phyloP scores from a whole-genome alignment of 2,113 vertebrate species.

The Sander lucioperca region DNA sequence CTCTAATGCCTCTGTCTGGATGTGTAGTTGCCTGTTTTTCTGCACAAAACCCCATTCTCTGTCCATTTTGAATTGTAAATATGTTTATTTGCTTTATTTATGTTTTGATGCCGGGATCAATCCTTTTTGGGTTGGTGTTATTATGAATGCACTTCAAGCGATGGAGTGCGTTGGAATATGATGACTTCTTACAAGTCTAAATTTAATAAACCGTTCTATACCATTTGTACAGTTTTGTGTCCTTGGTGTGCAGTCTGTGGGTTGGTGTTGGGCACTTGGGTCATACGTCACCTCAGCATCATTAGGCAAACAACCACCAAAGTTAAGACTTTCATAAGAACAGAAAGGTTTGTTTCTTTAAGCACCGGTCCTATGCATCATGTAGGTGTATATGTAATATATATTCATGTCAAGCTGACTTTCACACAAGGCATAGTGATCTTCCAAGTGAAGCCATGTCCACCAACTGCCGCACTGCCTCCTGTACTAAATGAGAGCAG shows the following conservation, averaged over 20 bases:
- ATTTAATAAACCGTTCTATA: constrained; percentile 96
- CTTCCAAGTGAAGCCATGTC: too few species aligned
- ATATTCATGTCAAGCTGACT: not conserved
- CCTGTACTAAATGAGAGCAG: too few species aligned
- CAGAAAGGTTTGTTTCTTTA: not conserved
- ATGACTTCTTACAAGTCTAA: constrained; percentile 99
- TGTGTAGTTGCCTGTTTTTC: constrained; percentile 41
- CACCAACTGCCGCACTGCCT: too few species aligned
- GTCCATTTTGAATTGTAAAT: constrained; percentile 82
- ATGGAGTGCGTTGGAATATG: constrained; percentile 91
- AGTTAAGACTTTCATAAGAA: not conserved
- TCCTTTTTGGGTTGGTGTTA: constrained; percentile 96
- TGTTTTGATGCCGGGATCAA: constrained; percentile 91
- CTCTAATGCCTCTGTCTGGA: constrained; percentile 40
- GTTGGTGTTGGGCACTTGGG: not conserved
- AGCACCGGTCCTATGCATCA: too few species aligned
- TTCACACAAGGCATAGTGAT: too few species aligned
- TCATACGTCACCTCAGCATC: not conserved
- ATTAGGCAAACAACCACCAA: not conserved
- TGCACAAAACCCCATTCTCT: constrained; percentile 63
- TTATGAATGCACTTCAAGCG: constrained; percentile 87
- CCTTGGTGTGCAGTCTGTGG: constrained; percentile 61
- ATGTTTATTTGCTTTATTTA: constrained; percentile 94
- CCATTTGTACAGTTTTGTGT: constrained; percentile 78
- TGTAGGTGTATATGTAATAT: too few species aligned